Evolutionary conservation across 2,113 vertebrate genomes (phyloP), one percentile per base, ranked within the genome.

Genomic region (Ceyx margarethae): DNA sequence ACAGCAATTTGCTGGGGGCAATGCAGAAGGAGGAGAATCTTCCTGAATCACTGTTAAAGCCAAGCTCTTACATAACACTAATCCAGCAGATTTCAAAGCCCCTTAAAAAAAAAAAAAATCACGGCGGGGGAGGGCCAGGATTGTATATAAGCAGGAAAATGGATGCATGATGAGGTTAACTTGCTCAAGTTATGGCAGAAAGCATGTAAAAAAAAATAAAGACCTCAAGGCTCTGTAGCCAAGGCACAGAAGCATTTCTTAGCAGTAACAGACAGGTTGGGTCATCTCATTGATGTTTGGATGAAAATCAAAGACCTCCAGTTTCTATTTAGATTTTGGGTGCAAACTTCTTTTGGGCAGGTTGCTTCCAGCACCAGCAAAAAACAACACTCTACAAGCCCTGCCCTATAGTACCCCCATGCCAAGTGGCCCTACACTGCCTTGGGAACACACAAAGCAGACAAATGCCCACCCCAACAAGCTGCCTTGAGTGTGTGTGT

Each of bases 11-110:
- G 29, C n/a, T 77, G 48, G 9, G 46, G 26, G 42, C 2, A 1
- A 73, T 37, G 31, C 7, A 79, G 25, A 65, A 31, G 18, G 29
- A 67, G 40, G 15, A 69, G 7, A 88, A 89, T 37, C 74, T 90
- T 81, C 31, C 50, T 1, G 0, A 79, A 45, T 0, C 0, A 0
- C 58, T n/a, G 12, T 21, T 67, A 37, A 71, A 72, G 54, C 33
- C 83, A 84, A 80, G 17, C 46, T 78, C 53, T 90, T 33, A 26
- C 0, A 8, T 2, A 71, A 73, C 26, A 50, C 14, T 16, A 3
- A 21, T 11, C 42, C 35, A 50, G 22, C 46, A 58, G 58, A 50
- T 51, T 78, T 65, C 54, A 71, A 69, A 90, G 48, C 5, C 45
- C 26, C n/a, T 58, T 20, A 48, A 48, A 48, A 48, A 18, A 21